These are phyloP conservation scores for Gambusia yucatana DNA, from an alignment of 2,797 vertebrate species.

Conservation along the genomic window DNA sequence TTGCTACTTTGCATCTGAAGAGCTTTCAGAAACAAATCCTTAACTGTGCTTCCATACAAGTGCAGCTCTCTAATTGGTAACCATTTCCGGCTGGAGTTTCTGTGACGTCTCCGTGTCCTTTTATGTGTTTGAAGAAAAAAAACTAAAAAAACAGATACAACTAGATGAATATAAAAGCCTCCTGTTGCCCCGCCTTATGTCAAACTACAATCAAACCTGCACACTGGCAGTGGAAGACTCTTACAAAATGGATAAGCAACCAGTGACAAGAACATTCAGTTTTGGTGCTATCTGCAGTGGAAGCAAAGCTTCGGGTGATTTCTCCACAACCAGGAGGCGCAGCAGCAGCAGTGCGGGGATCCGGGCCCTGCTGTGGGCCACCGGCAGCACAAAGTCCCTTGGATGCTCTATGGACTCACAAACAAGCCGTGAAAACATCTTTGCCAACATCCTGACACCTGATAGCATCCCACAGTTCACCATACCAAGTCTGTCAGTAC, in stretches of 20 bases:
- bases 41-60: conserved; percentile 33
- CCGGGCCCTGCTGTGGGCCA: conserved; percentile 70
- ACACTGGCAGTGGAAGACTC: conserved; percentile 4
- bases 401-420: conserved; percentile 65
- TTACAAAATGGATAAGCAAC: conserved; percentile 63
- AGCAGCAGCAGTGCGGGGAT: conserved; percentile 77
- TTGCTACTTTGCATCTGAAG: conserved; percentile 64
- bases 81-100: conserved; percentile 54
- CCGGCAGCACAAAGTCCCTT: conserved; percentile 58
- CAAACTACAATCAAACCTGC: conserved; percentile 10
- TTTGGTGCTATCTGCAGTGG: conserved; percentile 54
- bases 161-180: conserved; percentile 67
- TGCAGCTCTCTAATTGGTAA: conserved; percentile 50
- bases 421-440: conserved; percentile 70
- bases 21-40: conserved; percentile 28
- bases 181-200: neutral
- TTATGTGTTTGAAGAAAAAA: conserved; percentile 32
- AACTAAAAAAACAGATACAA: conserved; percentile 18
- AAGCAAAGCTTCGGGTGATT: conserved; percentile 36
- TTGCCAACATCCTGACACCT: conserved; percentile 75
- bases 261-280: conserved; percentile 73
- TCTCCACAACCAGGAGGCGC: conserved; percentile 62
- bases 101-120: conserved; percentile 59
- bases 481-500: conserved; percentile 70
- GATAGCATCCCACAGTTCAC: conserved; percentile 82